Evolutionary conservation across 2,797 vertebrate species (phyloP), one percentile per base, ranked within the genome.

Genomic region (Cheirogaleus major): DNA sequence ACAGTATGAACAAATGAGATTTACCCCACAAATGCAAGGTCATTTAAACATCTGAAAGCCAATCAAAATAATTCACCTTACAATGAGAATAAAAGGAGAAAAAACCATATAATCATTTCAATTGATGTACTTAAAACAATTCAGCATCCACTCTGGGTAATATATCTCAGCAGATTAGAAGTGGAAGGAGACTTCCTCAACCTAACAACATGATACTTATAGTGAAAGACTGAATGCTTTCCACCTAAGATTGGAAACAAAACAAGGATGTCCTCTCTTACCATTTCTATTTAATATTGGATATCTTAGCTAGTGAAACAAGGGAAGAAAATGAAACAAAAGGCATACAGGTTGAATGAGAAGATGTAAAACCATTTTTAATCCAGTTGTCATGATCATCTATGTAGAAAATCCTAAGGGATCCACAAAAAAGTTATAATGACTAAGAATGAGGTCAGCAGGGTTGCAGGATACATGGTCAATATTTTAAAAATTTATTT

Each of bases 401-500:
- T 55, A 65, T 32, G 22, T 13, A 90, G 82, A 82, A 94, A 95
- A 82, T 59, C 5, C 63, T 82, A 80, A 92, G 22, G n/a, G 57
- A 76, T 69, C 14, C 50, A 83, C 23, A 75, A 91, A 93, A 72
- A 84, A 41, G 38, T 88, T 86, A 41, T n/a, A 38, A 76, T 41
- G 59, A 73, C 11, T 67, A 91, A 92, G 25, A 92, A 72, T 95
- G 86, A 93, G 27, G 79, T 93, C 61, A 94, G 50, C 11, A 69
- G 41, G 15, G 55, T 65, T 81, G 22, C 15, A 95, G 30, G 45
- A 89, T 43, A 82, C 12, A 59, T n/a, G 78, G 11, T 67, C 57
- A 79, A 59, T 63, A 89, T 61, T 91, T 95, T 55, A 23, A 88
- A 73, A 7, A 41, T 91, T 89, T 83, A 93, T 83, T 88, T 94